phyloP scores from a whole-genome alignment of 2,797 vertebrate genomes.

The Hippoglossus hippoglossus region DNA sequence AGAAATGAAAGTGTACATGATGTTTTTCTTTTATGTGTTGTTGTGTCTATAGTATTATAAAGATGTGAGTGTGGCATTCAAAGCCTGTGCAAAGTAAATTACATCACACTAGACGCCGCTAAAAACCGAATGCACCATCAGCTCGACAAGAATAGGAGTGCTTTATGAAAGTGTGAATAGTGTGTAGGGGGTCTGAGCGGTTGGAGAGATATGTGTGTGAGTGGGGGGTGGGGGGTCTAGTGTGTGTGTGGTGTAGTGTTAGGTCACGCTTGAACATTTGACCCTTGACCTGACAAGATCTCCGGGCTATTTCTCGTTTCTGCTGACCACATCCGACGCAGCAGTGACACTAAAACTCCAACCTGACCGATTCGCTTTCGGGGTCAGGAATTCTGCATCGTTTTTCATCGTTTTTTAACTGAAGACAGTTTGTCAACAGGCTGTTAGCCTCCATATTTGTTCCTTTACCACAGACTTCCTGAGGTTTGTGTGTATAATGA shows the following conservation, averaged over 20 bases:
- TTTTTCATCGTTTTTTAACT: conserved; percentile 12
- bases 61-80: conserved; percentile 24
- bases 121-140: neutral
- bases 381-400: neutral
- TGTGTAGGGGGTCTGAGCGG: conserved; percentile 22
- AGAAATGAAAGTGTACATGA: neutral
- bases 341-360: conserved; percentile 7
- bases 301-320: conserved; percentile 28
- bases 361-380: conserved; percentile 15
- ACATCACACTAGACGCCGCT: neutral
- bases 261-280: conserved; percentile 62
- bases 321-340: conserved; percentile 26
- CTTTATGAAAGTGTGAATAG: conserved; percentile 36
- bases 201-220: neutral
- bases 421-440: conserved; percentile 39
- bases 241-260: conserved; percentile 56
- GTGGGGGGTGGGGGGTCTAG: neutral
- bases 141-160: conserved; percentile 35
- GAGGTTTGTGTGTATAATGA: conserved; percentile 11
- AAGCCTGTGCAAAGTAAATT: conserved; percentile 21
- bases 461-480: conserved; percentile 30
- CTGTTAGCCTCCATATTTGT: conserved; percentile 17
- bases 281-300: conserved; percentile 54
- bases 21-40: conserved; percentile 1
- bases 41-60: neutral